Percentiles rank a stretch among this genome's conserved stretches.
These are phyloP conservation scores for Amphipoea lucens DNA, from an alignment of 2,888 invertebrate genomes.

Conservation along the genomic window DNA sequence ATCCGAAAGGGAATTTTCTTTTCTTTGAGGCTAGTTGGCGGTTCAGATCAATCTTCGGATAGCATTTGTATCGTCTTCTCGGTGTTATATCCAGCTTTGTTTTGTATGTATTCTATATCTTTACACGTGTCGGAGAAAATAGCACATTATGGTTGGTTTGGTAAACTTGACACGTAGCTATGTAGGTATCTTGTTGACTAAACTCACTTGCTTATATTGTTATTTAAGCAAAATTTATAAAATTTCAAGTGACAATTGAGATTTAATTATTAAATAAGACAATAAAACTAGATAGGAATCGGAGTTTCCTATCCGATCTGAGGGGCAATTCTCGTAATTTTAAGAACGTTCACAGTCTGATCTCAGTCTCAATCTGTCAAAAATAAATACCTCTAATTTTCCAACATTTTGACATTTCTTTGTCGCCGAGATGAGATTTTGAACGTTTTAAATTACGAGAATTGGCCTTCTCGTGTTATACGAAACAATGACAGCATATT, in stretches of 20 bases:
- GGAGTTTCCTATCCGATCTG: no score
- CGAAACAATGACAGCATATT: background rate
- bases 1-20: conserved; percentile 64
- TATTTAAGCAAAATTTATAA: background rate
- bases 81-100: conserved; percentile 32
- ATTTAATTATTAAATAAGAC: background rate
- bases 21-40: conserved; percentile 47
- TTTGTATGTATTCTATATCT: conserved; percentile 24
- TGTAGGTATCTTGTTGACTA: background rate
- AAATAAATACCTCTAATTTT: no score
- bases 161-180: background rate
- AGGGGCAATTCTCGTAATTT: no score
- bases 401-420: no score
- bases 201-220: background rate
- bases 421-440: no score
- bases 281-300: background rate
- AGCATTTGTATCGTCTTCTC: conserved; percentile 42
- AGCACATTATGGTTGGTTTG: conserved; percentile 2
- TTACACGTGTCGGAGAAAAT: conserved; percentile 5
- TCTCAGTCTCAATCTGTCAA: no score
- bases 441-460: no score
- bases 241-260: background rate
- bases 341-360: no score
- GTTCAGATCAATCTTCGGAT: conserved; percentile 60
- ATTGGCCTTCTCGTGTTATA: no score